Evolutionary conservation across 2,888 invertebrate genomes (phyloP), one percentile per base, ranked within the genome.

Genomic region (Aethes cnicana): DNA sequence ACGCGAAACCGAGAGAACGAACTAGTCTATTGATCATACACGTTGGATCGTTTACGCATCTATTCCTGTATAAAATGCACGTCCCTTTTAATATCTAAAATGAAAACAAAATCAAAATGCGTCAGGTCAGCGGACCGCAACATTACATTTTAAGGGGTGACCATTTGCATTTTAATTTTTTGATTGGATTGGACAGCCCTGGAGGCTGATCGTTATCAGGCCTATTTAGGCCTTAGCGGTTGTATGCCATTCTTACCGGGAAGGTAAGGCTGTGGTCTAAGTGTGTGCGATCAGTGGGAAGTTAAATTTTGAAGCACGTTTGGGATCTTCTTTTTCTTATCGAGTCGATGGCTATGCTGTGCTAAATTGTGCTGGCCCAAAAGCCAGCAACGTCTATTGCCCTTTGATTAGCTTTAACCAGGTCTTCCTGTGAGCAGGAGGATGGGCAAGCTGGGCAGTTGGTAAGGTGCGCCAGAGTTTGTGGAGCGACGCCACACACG

Each of bases 191-290:
- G 44, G 52, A 26, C 52, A 52, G 39, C 52, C 52, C 52, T 52
- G 39, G n/a, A 5, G 11, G 37, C 32, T 30, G 52, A 52, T 52
- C 33, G 46, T 52, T 46, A 52, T 52, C 52, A 32, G 37, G 11
- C 30, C 44, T 52, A 39, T 39, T 52, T 52, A 52, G 52, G 52
- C 44, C 52, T 39, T 52, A 52, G 52, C 46, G 46, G 44, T 46
- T 52, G 39, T 52, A 39, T 44, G 50, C 52, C 33, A 33, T 52
- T 52, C 52, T 52, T 46, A 39, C 36, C 6, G 36, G 23, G 23
- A 20, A 9, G 4, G 30, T 25, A 46, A 52, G 39, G 52, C 8
- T 30, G 14, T 3, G 28, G 32, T 26, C 16, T 12, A 14, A 6
- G 11, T 12, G 14, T 0, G 3, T 9, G 43, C 36, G 44, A 37